Conservation (phyloP, 2,797 vertebrate species). For the Australoheros facetus region DNA sequence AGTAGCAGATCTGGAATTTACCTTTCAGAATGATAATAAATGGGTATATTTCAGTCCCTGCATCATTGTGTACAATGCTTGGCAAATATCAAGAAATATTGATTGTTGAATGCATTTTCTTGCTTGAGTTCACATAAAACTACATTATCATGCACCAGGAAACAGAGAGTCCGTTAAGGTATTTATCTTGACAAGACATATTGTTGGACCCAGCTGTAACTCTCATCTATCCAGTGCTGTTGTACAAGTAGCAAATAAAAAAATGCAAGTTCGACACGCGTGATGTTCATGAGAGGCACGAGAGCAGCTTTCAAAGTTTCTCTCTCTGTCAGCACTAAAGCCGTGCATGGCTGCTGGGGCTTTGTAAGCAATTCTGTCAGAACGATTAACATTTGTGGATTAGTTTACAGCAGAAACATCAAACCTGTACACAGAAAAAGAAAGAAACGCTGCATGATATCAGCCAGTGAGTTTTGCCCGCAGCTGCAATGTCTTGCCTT, state of each 20-base stretch:
- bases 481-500: slow-evolving; percentile 31
- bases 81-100: background rate
- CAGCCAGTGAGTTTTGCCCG: slow-evolving; percentile 12
- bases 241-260: slow-evolving; percentile 38
- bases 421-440: slow-evolving; percentile 8
- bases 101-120: slow-evolving; percentile 3
- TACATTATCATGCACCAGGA: slow-evolving; percentile 1
- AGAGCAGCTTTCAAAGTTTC: slow-evolving; percentile 60
- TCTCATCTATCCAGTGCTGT: slow-evolving; percentile 15
- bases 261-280: slow-evolving; percentile 53
- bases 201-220: slow-evolving; percentile 35
- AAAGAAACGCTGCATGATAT: slow-evolving; percentile 3
- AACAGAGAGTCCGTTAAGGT: slow-evolving; percentile 21
- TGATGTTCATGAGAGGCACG: slow-evolving; percentile 56
- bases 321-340: slow-evolving; percentile 64
- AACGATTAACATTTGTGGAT: slow-evolving; percentile 76
- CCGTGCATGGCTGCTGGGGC: slow-evolving; percentile 27
- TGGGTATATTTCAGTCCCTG: background rate
- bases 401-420: slow-evolving; percentile 39
- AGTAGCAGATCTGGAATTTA: slow-evolving; percentile 2
- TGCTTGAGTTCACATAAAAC: slow-evolving; percentile 29
- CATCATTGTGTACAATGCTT: background rate
- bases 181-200: slow-evolving; percentile 52
- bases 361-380: slow-evolving; percentile 76
- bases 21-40: background rate